Conservation (phyloP, 2,888 invertebrate species). For the Lamproptera curius region DNA sequence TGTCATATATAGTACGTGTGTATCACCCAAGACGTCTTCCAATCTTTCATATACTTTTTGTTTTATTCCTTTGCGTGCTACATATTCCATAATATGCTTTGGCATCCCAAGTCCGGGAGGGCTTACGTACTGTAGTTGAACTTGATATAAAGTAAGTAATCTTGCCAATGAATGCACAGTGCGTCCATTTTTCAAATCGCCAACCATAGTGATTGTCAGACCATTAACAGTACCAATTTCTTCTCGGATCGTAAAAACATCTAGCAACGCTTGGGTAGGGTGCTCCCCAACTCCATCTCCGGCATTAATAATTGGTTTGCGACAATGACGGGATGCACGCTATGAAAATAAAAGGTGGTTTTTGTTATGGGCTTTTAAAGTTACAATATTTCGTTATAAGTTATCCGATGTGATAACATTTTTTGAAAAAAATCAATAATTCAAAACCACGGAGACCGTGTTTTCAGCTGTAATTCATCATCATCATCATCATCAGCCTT, state of each 20-base stretch:
- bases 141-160: constrained; percentile 95
- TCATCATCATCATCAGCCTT: too few species aligned
- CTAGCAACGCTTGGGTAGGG: constrained; percentile 98
- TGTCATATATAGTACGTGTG: constrained; percentile 99
- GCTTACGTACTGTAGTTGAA: constrained; percentile 94
- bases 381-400: too few species aligned
- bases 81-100: constrained; percentile 87
- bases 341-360: constrained; percentile 58
- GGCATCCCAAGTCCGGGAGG: constrained; percentile 95
- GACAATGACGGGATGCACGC: constrained; percentile 89
- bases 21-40: constrained; percentile 92
- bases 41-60: constrained; percentile 86
- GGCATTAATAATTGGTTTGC: constrained; percentile 97
- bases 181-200: constrained; percentile 97
- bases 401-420: too few species aligned
- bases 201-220: constrained; percentile 97
- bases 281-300: constrained; percentile 99
- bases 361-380: too few species aligned
- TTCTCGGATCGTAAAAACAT: constrained; percentile 98
- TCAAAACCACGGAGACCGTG: too few species aligned
- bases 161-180: constrained; percentile 98
- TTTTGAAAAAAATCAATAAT: too few species aligned
- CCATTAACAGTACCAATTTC: constrained; percentile 99
- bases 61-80: constrained; percentile 86
- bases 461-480: too few species aligned